These are phyloP conservation scores for Salvelinus namaycush DNA, from an alignment of 2,113 vertebrate genomes.

Conservation along the genomic window DNA sequence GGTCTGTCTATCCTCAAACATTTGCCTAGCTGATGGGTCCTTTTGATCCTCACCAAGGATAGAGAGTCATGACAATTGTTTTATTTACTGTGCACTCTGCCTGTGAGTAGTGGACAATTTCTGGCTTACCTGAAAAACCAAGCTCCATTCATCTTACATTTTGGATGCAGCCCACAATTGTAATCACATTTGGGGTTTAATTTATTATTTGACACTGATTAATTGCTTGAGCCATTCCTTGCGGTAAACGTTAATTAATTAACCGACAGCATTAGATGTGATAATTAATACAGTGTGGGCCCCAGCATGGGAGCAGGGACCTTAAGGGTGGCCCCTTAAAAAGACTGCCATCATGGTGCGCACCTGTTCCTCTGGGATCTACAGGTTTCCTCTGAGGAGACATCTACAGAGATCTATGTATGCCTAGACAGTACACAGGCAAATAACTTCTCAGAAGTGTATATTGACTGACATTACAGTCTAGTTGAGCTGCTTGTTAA, in stretches of 20 bases:
- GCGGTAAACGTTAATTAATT: slow-evolving; percentile 76
- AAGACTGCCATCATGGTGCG: slow-evolving; percentile 18
- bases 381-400: slow-evolving; percentile 1
- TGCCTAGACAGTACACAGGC: no score
- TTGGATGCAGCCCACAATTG: slow-evolving; percentile 45
- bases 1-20: no score
- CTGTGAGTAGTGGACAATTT: slow-evolving; percentile 23
- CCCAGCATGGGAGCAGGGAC: slow-evolving; percentile 36
- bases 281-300: slow-evolving; percentile 74
- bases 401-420: slow-evolving; percentile 11
- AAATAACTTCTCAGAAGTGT: background rate
- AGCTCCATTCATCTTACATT: slow-evolving; percentile 60
- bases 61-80: background rate
- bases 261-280: slow-evolving; percentile 68
- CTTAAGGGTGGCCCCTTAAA: background rate
- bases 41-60: no score
- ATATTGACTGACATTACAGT: background rate
- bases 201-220: slow-evolving; percentile 70
- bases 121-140: slow-evolving; percentile 27
- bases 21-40: no score
- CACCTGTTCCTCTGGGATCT: slow-evolving; percentile 18
- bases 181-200: slow-evolving; percentile 62
- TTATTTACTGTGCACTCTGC: background rate
- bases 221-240: slow-evolving; percentile 67
- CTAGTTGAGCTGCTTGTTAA: slow-evolving; percentile 4